Evolutionary conservation across 2,888 invertebrate genomes (phyloP).

Genomic region (Synergus japonicus): DNA sequence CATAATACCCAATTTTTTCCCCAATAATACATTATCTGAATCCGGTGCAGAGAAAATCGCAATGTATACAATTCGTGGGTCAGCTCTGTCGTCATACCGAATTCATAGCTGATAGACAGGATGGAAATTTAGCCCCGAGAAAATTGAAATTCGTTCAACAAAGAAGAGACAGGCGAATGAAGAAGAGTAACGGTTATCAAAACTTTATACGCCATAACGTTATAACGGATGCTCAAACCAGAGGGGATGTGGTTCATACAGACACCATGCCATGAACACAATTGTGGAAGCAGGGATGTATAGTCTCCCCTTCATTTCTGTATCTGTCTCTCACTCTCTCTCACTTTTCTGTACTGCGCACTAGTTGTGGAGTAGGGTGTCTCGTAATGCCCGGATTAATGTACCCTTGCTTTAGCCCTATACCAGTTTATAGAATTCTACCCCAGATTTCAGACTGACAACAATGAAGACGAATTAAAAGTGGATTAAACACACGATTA

Average conservation of each 20-base stretch:
- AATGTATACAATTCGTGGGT: background rate
- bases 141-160: conserved; percentile 28
- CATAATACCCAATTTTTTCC: background rate
- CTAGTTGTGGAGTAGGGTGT: conserved; percentile 50
- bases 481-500: conserved; percentile 27
- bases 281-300: background rate
- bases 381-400: conserved; percentile 70
- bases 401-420: conserved; percentile 62
- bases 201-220: conserved; percentile 31
- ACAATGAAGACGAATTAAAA: conserved; percentile 37
- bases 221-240: conserved; percentile 14
- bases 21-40: conserved; percentile 25
- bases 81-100: background rate
- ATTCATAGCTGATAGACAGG: background rate
- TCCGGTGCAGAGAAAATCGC: conserved; percentile 7
- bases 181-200: conserved; percentile 31
- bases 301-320: conserved; percentile 12
- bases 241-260: conserved; percentile 8
- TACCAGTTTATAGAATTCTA: conserved; percentile 68
- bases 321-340: conserved; percentile 19
- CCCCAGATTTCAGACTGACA: conserved; percentile 54
- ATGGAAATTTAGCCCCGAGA: conserved; percentile 28
- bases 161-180: conserved; percentile 1
- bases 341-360: conserved; percentile 39
- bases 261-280: background rate